These are phyloP conservation scores for Aurelia sp. DNA, from an alignment of 30 jellyfish, hydroid and myxozoan genomes.

Conservation along the genomic window DNA sequence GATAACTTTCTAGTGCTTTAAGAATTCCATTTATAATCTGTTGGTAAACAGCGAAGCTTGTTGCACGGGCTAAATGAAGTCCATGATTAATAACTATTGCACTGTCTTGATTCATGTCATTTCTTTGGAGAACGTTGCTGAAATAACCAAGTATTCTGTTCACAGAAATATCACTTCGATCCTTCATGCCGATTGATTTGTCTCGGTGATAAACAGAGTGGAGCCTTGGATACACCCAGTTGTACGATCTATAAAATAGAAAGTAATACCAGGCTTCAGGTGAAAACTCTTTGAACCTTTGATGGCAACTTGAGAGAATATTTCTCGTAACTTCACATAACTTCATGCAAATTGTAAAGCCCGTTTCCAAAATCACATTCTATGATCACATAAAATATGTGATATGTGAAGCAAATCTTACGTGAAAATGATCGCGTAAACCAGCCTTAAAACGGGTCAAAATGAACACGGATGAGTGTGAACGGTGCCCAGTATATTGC, in stretches of 20 bases:
- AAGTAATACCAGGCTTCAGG: too few species aligned
- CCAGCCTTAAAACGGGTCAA: too few species aligned
- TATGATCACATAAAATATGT: too few species aligned
- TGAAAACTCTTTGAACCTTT: too few species aligned
- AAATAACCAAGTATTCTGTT: conserved; percentile 44
- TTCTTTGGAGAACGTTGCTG: conserved; percentile 18
- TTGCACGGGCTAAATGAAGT: conserved; percentile 85
- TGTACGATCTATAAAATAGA: conserved; percentile 65
- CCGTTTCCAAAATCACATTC: too few species aligned
- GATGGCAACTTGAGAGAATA: too few species aligned
- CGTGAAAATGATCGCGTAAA: too few species aligned
- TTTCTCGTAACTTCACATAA: too few species aligned
- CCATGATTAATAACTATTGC: conserved; percentile 80
- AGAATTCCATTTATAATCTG: conserved; percentile 54
- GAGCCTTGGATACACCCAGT: conserved; percentile 93
- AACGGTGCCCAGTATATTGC: too few species aligned
- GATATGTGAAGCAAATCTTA: too few species aligned
- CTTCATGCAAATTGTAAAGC: too few species aligned
- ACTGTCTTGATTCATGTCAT: conserved; percentile 57
- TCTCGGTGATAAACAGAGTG: conserved; percentile 73
- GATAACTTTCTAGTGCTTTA: conserved; percentile 29
- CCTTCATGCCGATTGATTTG: conserved; percentile 73
- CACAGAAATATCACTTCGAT: conserved; percentile 67
- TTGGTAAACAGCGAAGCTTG: conserved; percentile 73
- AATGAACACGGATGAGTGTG: too few species aligned